Conservation (phyloP, 2,113 vertebrate genomes). For the Mormyrus lacerda region DNA sequence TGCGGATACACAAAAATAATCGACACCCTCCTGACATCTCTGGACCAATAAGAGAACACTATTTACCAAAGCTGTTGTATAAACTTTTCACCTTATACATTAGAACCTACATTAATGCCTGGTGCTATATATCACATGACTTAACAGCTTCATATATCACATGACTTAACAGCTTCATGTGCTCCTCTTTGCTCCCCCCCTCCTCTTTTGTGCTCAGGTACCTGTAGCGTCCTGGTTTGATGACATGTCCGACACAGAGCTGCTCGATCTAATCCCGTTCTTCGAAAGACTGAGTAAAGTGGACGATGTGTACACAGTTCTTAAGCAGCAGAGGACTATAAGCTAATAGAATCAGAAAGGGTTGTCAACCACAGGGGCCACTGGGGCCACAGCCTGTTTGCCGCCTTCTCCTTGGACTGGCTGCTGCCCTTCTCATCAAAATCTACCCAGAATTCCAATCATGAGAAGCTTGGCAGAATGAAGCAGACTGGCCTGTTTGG, state of each 20-base stretch:
- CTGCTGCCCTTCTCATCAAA: constrained; percentile 36
- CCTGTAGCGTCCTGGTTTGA: constrained; percentile 95
- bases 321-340: constrained; percentile 78
- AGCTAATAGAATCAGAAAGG: constrained; percentile 64
- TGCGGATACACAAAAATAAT: background rate
- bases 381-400: constrained; percentile 47
- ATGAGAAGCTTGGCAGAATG: constrained; percentile 24
- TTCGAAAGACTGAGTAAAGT: constrained; percentile 90
- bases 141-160: background rate
- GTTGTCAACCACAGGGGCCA: constrained; percentile 44
- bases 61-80: background rate
- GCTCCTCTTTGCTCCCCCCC: background rate
- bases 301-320: constrained; percentile 82
- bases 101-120: background rate
- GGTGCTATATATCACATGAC: constrained; percentile 1
- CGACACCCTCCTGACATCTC: background rate
- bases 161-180: background rate
- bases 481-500: constrained; percentile 25
- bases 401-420: constrained; percentile 54
- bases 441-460: constrained; percentile 45
- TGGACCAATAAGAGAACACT: background rate
- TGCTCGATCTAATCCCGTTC: constrained; percentile 90
- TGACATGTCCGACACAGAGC: constrained; percentile 89
- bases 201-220: constrained; percentile 62
- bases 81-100: background rate